phyloP scores from a whole-genome alignment of 2,888 invertebrate species.

The Zootermopsis nevadensis region DNA sequence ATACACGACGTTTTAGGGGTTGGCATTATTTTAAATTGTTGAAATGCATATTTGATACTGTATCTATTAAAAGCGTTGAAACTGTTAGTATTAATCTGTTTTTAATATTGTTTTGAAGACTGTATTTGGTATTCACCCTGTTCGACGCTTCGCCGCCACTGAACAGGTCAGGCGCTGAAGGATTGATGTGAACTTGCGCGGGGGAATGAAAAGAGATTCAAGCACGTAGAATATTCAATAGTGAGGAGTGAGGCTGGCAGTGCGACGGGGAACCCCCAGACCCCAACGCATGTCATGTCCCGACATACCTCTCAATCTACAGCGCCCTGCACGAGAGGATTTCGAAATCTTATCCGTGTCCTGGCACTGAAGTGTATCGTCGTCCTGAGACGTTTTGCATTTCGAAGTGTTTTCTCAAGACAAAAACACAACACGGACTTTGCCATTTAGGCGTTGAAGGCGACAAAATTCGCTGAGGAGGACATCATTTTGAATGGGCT shows the following conservation, averaged over 20 bases:
- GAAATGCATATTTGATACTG: no score
- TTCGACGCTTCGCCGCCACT: background rate
- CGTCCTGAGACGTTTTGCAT: no score
- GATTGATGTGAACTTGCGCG: constrained; percentile 6
- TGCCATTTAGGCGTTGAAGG: background rate
- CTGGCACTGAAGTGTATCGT: background rate
- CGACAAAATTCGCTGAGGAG: background rate
- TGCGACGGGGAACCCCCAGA: background rate
- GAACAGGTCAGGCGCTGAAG: background rate
- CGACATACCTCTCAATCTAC: background rate
- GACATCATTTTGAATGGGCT: no score
- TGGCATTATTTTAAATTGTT: no score
- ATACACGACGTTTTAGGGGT: no score
- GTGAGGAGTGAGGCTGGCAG: background rate
- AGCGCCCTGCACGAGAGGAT: background rate
- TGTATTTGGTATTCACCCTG: background rate
- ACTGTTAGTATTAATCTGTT: no score
- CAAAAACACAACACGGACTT: background rate
- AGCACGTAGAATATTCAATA: constrained; percentile 41
- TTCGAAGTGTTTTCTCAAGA: no score
- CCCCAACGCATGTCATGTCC: background rate
- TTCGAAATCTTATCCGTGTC: background rate
- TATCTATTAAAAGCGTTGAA: no score
- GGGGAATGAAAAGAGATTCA: constrained; percentile 34
- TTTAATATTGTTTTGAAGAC: no score